Conservation (phyloP, 2,797 vertebrate species). For the Rallus crepitans region DNA sequence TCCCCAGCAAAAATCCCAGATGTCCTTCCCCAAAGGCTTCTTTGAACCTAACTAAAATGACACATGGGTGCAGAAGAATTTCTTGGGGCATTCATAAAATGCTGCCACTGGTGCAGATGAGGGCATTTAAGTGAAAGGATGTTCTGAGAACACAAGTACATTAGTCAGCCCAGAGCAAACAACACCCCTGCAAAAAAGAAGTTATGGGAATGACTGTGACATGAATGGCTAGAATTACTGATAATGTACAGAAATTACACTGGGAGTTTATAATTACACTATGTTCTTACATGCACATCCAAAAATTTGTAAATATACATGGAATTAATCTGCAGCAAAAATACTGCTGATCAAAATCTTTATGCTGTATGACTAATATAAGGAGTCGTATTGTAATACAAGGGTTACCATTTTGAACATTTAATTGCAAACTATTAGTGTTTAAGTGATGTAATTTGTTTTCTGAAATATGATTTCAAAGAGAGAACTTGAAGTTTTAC, state of each 20-base stretch:
- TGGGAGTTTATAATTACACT: not conserved
- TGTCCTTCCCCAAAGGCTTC: slow-evolving; percentile 1
- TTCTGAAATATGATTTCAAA: not conserved
- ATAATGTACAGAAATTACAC: not conserved
- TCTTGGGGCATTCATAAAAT: not conserved
- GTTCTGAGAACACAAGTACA: not conserved
- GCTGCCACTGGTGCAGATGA: not conserved
- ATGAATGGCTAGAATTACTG: not conserved
- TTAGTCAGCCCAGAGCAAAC: not conserved
- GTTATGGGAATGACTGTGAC: not conserved
- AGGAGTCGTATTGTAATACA: not conserved
- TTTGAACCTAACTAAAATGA: slow-evolving; percentile 13
- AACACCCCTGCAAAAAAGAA: not conserved
- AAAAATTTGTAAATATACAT: not conserved
- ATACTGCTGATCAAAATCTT: not conserved
- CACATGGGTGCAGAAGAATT: not conserved
- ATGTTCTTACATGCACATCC: not conserved
- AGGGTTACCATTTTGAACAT: not conserved
- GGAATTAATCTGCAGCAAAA: not conserved
- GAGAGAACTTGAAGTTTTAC: not conserved
- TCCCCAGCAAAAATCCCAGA: not conserved
- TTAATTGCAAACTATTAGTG: not conserved
- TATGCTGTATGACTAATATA: not conserved
- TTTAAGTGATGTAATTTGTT: not conserved
- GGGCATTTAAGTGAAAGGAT: not conserved